These are phyloP conservation scores for Gorsachius magnificus DNA, from an alignment of 2,797 vertebrate species.

Conservation along the genomic window DNA sequence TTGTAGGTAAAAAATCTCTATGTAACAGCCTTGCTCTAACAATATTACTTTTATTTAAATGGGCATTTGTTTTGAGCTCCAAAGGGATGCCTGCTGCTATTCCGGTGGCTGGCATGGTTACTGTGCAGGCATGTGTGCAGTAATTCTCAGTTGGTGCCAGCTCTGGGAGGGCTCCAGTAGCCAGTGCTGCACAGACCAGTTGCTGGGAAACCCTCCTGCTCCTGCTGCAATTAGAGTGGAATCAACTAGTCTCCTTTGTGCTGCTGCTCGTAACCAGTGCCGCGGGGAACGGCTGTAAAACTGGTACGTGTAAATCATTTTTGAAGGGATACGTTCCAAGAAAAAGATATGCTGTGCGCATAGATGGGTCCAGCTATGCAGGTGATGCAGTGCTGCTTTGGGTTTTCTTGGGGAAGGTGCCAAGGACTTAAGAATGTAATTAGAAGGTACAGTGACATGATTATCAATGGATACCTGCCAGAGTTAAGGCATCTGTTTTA, in stretches of 20 bases:
- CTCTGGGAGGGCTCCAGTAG: neutral
- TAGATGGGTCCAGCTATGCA: neutral
- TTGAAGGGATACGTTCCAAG: neutral
- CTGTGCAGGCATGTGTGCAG: constrained; percentile 1
- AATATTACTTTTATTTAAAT: neutral
- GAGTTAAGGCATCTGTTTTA: neutral
- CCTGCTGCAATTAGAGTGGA: neutral
- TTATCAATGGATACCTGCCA: neutral
- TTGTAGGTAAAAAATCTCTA: neutral
- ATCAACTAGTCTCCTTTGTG: neutral
- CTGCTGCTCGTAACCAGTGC: neutral
- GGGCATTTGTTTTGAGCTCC: neutral
- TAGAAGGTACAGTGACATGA: neutral
- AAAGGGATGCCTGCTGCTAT: neutral
- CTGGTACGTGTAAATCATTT: neutral
- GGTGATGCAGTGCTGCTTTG: neutral
- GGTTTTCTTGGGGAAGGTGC: neutral
- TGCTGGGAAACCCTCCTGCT: constrained; percentile 36
- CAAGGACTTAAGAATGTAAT: neutral
- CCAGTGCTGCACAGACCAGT: neutral
- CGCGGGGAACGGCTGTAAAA: neutral
- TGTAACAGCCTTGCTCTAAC: neutral
- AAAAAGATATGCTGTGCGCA: neutral
- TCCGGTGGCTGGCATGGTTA: neutral
- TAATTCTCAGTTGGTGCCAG: neutral